Percentiles rank a stretch among this genome's conserved stretches.
phyloP scores from a whole-genome alignment of 2,888 invertebrate species.

The Lutraria lutraria region DNA sequence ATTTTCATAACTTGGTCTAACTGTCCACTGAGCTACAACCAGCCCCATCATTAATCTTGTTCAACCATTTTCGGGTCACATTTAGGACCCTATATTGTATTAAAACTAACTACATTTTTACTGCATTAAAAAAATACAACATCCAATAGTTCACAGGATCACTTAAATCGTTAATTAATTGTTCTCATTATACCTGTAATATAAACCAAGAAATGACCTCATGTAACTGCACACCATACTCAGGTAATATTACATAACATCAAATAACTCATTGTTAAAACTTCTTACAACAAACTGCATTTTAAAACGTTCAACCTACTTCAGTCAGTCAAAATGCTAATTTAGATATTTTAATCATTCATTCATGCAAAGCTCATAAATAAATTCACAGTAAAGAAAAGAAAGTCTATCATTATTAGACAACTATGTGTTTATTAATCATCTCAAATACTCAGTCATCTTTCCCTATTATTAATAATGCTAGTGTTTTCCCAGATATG shows the following conservation, averaged over 20 bases:
- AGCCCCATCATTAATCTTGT: no score
- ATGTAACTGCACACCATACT: neutral
- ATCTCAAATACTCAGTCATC: neutral
- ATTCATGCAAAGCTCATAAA: neutral
- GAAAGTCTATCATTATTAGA: neutral
- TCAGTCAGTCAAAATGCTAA: neutral
- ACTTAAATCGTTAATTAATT: neutral
- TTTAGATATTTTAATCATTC: neutral
- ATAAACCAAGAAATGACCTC: neutral
- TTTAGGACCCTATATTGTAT: neutral
- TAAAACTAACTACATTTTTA: neutral
- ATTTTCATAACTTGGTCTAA: no score
- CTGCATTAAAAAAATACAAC: neutral
- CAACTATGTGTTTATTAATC: neutral
- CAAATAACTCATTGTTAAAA: neutral
- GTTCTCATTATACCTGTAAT: neutral
- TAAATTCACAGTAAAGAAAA: neutral
- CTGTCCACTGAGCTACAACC: no score
- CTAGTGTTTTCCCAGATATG: neutral
- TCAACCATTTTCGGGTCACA: neutral
- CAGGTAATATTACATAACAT: neutral
- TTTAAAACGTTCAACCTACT: constrained; percentile 8
- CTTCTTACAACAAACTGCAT: neutral
- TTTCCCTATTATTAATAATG: neutral
- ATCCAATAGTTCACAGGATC: neutral